A percentile compares a stretch with the other conserved stretches of the same genome.
Evolutionary conservation across 2,888 invertebrate species (phyloP).

Genomic region (Antheraea yamamai): DNA sequence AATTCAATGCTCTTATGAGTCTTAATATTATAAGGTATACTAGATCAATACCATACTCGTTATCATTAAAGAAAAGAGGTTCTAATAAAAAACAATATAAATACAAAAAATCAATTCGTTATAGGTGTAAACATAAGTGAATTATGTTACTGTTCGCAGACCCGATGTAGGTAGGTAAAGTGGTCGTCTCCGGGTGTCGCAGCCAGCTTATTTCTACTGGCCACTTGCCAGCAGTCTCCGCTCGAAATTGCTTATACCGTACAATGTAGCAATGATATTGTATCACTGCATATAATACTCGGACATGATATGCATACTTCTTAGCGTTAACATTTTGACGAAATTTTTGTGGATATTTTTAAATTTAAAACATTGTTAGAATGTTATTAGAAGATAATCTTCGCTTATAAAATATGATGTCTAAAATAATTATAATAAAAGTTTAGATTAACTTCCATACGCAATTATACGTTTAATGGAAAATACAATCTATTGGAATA

Average conservation of each 20-base stretch:
- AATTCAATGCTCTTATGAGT: too few relatives aligned
- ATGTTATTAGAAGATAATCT: background rate
- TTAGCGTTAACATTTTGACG: background rate
- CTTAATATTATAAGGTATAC: too few relatives aligned
- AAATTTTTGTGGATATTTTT: background rate
- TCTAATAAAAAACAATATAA: too few relatives aligned
- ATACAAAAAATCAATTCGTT: constrained; percentile 22
- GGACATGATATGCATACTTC: constrained; percentile 49
- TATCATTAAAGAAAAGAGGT: too few relatives aligned
- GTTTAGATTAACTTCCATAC: too few relatives aligned
- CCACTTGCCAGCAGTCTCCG: constrained; percentile 67
- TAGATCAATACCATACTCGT: too few relatives aligned
- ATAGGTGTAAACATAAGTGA: constrained; percentile 45
- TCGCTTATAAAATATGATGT: background rate
- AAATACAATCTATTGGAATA: too few relatives aligned
- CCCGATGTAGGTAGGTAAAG: constrained; percentile 57
- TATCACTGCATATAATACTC: constrained; percentile 56
- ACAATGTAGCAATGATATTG: constrained; percentile 70
- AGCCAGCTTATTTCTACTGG: constrained; percentile 77
- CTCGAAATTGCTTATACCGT: constrained; percentile 76
- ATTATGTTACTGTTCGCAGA: constrained; percentile 53
- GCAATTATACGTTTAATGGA: too few relatives aligned
- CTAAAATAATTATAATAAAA: background rate
- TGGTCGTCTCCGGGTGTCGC: constrained; percentile 66
- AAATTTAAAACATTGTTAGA: background rate